phyloP scores from a whole-genome alignment of 2,888 invertebrate species.

The Hyalella azteca region DNA sequence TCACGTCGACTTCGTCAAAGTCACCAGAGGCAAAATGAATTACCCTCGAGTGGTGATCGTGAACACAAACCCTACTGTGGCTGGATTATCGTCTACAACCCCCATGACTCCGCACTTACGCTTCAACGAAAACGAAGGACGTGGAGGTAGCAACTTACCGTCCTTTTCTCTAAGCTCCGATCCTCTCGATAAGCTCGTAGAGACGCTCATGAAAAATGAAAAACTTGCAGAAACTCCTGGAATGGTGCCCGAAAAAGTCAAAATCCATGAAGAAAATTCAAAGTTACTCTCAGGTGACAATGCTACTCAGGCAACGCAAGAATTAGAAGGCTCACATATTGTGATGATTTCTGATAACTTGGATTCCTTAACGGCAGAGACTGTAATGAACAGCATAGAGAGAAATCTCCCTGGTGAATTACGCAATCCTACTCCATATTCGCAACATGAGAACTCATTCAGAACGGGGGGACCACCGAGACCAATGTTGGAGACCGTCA shows the following conservation, averaged over 20 bases:
- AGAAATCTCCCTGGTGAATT: not conserved
- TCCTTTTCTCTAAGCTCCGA: slow-evolving; percentile 9
- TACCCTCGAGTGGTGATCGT: slow-evolving; percentile 58
- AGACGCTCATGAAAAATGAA: not conserved
- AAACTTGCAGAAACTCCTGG: not conserved
- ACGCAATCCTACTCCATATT: not conserved
- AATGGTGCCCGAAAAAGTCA: not conserved
- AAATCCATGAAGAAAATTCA: not conserved
- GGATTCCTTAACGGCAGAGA: not conserved
- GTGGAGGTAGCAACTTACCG: not conserved
- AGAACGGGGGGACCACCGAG: not conserved
- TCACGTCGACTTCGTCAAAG: slow-evolving; percentile 49
- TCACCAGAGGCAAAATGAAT: slow-evolving; percentile 46
- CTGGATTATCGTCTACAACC: not conserved
- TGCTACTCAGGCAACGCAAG: not conserved
- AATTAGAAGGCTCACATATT: not conserved
- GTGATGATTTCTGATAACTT: slow-evolving; percentile 5
- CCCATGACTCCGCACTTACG: slow-evolving; percentile 2
- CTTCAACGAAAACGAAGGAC: not conserved
- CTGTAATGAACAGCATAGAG: slow-evolving; percentile 16
- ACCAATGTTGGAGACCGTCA: slow-evolving; percentile 43
- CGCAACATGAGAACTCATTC: not conserved
- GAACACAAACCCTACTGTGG: slow-evolving; percentile 33
- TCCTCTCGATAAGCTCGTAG: not conserved
- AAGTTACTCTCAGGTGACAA: not conserved